Percentiles rank a stretch among this genome's conserved stretches.
Conservation (phyloP, 2,797 vertebrate genomes). For the Gallirallus australis region DNA sequence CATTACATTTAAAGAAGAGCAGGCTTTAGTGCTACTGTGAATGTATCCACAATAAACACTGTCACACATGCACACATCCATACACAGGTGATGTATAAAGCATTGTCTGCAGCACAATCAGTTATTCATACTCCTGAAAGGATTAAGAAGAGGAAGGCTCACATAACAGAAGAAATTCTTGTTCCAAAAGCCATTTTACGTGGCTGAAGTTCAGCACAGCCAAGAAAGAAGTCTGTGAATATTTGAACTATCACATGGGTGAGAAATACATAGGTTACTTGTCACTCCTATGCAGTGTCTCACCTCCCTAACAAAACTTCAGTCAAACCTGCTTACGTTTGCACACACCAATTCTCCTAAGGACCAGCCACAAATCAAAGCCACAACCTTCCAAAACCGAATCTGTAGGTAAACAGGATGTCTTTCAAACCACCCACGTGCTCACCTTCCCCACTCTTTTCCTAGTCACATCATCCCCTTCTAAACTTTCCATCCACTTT, state of each 20-base stretch:
- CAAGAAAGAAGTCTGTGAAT: not conserved
- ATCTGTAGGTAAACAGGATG: rapidly evolving
- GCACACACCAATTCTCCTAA: not conserved
- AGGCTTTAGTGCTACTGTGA: not conserved
- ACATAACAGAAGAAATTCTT: not conserved
- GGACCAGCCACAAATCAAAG: not conserved
- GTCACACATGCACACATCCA: not conserved
- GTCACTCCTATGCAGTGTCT: not conserved
- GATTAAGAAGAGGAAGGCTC: not conserved
- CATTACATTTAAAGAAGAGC: not conserved
- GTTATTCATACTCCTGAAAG: not conserved
- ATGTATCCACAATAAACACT: not conserved
- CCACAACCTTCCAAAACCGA: not conserved
- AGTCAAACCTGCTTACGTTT: not conserved
- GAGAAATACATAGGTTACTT: not conserved
- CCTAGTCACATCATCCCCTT: not conserved
- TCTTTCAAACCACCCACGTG: not conserved
- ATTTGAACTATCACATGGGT: not conserved
- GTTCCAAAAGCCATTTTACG: not conserved
- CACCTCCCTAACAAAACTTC: not conserved
- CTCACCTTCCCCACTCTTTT: not conserved
- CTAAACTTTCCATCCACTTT: not conserved
- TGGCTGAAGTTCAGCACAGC: not conserved
- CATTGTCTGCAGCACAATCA: not conserved
- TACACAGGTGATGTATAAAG: not conserved